Base-by-base conservation (phyloP, 37 sponge, comb jelly and placozoan genomes). In the Chondrosia reniformis region DNA sequence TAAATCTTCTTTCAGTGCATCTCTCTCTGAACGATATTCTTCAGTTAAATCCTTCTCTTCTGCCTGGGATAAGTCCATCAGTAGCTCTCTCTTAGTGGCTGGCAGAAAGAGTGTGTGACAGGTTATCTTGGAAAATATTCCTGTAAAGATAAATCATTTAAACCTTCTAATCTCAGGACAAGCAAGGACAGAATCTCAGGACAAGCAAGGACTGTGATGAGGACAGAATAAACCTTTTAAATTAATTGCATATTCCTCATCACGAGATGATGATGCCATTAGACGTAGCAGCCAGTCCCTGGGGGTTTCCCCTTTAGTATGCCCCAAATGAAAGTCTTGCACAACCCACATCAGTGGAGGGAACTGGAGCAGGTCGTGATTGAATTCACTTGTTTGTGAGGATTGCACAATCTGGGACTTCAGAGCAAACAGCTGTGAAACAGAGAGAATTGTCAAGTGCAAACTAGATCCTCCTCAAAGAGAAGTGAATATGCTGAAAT, bases 261-360 rank as follows among this genome's bases (percentile, higher is more conserved):
- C 96, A 28, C 92, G 59, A 49, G 80, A 83, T 45, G 77, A 79
- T 28, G 91, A 76, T 38, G 44, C 84, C 91, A 95, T 91, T 39
- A 95, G 82, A 36, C 76, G 52, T 46, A 78, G 88, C 0, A 95
- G 89, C 96, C 96, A 95, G 42, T 88, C 85, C 57, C 42, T 71
- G 0, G 96, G 89, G 42, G 87, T 63, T 66, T 95, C 89, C 37
- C 79, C 84, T 39, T 71, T 84, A 8, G 71, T 78, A 17, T 84
- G 80, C 30, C 45, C 56, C 41, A 92, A 92, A 0, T 92, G 92
- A 82, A 95, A 95, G 76, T 95, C 96, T 58, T 95, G 92, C 22
- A 95, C 92, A 46, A 91, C 94, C 96, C 96, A 95, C 36, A 91
- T 41, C 17, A 95, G 77, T 19, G 96, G 92, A 37, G 96, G 96